Conservation (phyloP, 2,797 vertebrate genomes). For the Gobionotothen gibberifrons region DNA sequence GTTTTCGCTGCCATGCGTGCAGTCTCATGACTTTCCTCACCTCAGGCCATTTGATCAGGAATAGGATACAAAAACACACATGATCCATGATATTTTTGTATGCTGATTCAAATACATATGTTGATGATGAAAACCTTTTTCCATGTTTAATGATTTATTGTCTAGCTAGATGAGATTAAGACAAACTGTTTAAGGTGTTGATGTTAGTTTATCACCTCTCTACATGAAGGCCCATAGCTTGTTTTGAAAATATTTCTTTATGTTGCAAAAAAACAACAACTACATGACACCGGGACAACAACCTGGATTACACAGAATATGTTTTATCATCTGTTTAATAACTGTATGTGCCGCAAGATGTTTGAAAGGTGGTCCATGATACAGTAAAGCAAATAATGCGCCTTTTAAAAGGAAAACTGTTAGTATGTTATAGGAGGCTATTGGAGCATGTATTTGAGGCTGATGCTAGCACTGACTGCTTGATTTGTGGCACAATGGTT, state of each 20-base stretch:
- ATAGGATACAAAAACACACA: background rate
- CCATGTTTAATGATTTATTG: background rate
- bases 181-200: background rate
- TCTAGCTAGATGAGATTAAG: background rate
- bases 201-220: background rate
- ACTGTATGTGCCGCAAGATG: background rate
- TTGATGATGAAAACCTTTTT: background rate
- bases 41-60: background rate
- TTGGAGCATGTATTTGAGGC: background rate
- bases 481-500: background rate
- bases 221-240: background rate
- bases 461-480: background rate
- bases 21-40: slow-evolving; percentile 8
- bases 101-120: background rate
- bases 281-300: background rate
- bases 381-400: background rate
- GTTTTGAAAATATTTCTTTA: background rate
- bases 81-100: background rate
- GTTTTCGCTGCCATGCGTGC: background rate
- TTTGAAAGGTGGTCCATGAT: background rate
- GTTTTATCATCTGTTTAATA: background rate
- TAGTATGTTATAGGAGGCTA: background rate
- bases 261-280: background rate
- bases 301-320: background rate
- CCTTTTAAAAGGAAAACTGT: background rate